Base-by-base conservation (phyloP, 1,140 invertebrate genomes). In the Orchestia grillus region DNA sequence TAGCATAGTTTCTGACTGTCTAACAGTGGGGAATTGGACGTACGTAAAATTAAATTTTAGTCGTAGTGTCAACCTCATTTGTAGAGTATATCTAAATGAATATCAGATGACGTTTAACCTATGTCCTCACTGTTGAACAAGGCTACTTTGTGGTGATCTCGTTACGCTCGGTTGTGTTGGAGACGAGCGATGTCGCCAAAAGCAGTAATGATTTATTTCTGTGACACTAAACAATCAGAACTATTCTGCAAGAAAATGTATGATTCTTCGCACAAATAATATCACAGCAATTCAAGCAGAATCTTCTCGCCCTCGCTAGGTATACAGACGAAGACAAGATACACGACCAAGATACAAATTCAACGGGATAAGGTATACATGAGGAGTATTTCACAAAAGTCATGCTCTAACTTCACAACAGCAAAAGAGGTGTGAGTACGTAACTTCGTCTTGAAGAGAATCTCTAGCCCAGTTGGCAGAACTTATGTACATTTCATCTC, bases 241-340 rank as follows among this genome's bases (percentile, higher is more conserved):
- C 11, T 90, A 90, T 90, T 42, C n/a, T 42, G 41, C 88, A 90
- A 90, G 43, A 90, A 90, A 41, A 90, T 90, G 41, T 90, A 90
- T 42, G 88, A 90, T 42, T 42, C 41, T 42, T 90, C 88, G 88
- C 62, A 90, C 43, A 90, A 41, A 90, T 90, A 90, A 90, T 90
- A 90, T 42, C 88, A 90, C 88, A 90, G 88, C 41, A 90, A 44
- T 77, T 77, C 88, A 90, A 90, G n/a, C n/a, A 90, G 88, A 90
- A 41, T 42, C 43, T 90, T 90, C 15, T 90, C 43, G n/a, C 43
- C 88, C 62, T 77, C 62, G 36, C 36, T 77, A 77, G 62, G 28
- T 77, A 77, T 28, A 77, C 62, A 77, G 62, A 77, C 62, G 28
- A 77, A 53, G 28, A 90, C n/a, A 42, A 44, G 43, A 90, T 90